Base-by-base conservation (phyloP, 2,113 vertebrate genomes). In the Hymenochirus boettgeri region DNA sequence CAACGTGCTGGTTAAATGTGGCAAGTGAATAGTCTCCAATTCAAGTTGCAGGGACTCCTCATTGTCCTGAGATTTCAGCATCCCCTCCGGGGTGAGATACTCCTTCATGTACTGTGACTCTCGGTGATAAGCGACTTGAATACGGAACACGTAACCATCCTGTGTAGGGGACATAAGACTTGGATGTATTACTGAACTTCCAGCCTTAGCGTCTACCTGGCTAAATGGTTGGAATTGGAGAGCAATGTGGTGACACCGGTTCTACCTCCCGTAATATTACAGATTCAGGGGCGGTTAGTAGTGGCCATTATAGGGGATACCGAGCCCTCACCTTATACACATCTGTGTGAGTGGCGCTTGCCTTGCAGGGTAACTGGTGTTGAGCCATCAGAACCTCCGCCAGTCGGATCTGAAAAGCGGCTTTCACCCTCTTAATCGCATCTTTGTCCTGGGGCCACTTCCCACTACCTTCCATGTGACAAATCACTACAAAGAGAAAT, bases 391-490 rank as follows among this genome's bases (percentile, higher is more conserved):
- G 84, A 33, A 96, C 80, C 56, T 93, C 90, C 0, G 86, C 92
- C 67, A 99, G 77, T 21, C 77, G 85, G 21, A 96, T 81, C 72
- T 99, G 94, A 79, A 99, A 98, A 42, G 94, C 96, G 0, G 93
- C 87, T 71, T 91, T 91, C 67, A 99, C 90, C 10, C 93, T 88
- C 17, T 76, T 86, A 69, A 99, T 89, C 24, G 95, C 96, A 22
- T 87, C 81, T 18, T 80, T 84, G 63, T 93, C 86, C 29, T 90
- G 90, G 0, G 95, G 96, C 96, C 96, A 99, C 73, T 93, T 94
- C 55, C 96, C 95, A 37, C 96, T 99, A 24, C 95, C 96, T 75
- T 99, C 96, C 88, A 99, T 90, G 77, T 99, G 93, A 77, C 95
- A 98, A 27, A 98, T 75, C 50, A 98, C 96, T 98, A 74, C 18